These are phyloP conservation scores for Silvanus unidentatus DNA, from an alignment of 2,888 invertebrate genomes.

Conservation along the genomic window DNA sequence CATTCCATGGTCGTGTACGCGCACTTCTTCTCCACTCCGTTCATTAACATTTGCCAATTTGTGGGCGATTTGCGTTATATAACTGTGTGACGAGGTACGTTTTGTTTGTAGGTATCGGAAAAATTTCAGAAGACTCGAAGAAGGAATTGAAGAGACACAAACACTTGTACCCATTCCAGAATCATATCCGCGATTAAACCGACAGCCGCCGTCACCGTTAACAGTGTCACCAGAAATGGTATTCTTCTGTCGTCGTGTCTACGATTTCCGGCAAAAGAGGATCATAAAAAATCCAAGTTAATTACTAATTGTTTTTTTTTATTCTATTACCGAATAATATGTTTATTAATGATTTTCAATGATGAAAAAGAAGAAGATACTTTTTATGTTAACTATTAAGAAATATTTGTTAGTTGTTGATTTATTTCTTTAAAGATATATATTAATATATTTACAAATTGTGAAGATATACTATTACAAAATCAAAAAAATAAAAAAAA, in stretches of 20 bases:
- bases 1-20: too few relatives aligned
- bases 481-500: too few relatives aligned
- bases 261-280: conserved; percentile 87
- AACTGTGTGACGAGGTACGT: too few relatives aligned
- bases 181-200: conserved; percentile 51
- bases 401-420: conserved; percentile 7
- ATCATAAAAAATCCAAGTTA: conserved; percentile 50
- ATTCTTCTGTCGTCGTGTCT: conserved; percentile 90
- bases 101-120: conserved; percentile 69
- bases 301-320: conserved; percentile 23
- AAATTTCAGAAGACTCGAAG: conserved; percentile 70
- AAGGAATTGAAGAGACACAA: conserved; percentile 64
- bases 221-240: conserved; percentile 75
- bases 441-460: conserved; percentile 12
- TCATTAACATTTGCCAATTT: too few relatives aligned
- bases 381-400: conserved; percentile 12
- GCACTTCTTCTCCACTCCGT: too few relatives aligned
- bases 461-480: too few relatives aligned
- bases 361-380: not conserved
- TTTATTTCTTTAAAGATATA: conserved; percentile 2
- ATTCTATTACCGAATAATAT: not conserved
- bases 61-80: too few relatives aligned
- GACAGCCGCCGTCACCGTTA: conserved; percentile 56
- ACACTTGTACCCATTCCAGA: conserved; percentile 70
- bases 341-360: not conserved